Conservation (phyloP, 2,888 invertebrate genomes). For the Imbricaverruca yamaguchii region DNA sequence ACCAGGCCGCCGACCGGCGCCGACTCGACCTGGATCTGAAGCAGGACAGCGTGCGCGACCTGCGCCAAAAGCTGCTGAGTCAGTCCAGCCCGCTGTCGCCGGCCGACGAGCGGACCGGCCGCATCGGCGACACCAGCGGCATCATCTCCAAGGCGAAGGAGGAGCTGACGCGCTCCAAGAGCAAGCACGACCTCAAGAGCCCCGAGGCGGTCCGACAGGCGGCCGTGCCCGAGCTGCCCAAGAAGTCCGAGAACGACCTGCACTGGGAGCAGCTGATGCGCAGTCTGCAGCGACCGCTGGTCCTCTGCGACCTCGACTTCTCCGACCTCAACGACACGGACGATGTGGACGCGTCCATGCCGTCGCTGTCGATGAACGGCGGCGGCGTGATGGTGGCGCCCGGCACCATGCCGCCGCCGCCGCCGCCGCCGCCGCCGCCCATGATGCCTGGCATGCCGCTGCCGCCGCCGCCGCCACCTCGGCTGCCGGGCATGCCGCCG, state of each 20-base stretch:
- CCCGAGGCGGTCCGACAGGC: slow-evolving; percentile 19
- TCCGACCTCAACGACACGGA: slow-evolving; percentile 84
- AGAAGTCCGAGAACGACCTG: slow-evolving; percentile 85
- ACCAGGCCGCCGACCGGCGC: not conserved
- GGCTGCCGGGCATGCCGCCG: slow-evolving; percentile 31
- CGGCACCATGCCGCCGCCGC: slow-evolving; percentile 62
- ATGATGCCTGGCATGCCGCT: slow-evolving; percentile 69
- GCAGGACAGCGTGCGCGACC: slow-evolving; percentile 26
- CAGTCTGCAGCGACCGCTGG: slow-evolving; percentile 62
- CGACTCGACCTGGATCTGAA: slow-evolving; percentile 11
- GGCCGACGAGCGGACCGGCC: slow-evolving; percentile 24
- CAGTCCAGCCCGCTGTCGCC: slow-evolving; percentile 16
- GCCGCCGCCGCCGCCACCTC: slow-evolving; percentile 50
- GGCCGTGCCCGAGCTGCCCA: slow-evolving; percentile 51
- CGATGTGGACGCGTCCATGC: slow-evolving; percentile 67
- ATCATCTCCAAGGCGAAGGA: slow-evolving; percentile 68
- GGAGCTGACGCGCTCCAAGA: slow-evolving; percentile 77
- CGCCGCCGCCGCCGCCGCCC: slow-evolving; percentile 49
- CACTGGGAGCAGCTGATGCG: slow-evolving; percentile 90
- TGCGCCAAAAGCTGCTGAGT: slow-evolving; percentile 23
- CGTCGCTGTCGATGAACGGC: slow-evolving; percentile 50
- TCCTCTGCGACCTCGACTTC: slow-evolving; percentile 90
- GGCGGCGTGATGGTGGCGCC: slow-evolving; percentile 51
- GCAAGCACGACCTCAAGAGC: slow-evolving; percentile 59
- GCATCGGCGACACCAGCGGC: not conserved